Conservation (phyloP, 1,140 invertebrate genomes). For the Diploscapter pachys region DNA sequence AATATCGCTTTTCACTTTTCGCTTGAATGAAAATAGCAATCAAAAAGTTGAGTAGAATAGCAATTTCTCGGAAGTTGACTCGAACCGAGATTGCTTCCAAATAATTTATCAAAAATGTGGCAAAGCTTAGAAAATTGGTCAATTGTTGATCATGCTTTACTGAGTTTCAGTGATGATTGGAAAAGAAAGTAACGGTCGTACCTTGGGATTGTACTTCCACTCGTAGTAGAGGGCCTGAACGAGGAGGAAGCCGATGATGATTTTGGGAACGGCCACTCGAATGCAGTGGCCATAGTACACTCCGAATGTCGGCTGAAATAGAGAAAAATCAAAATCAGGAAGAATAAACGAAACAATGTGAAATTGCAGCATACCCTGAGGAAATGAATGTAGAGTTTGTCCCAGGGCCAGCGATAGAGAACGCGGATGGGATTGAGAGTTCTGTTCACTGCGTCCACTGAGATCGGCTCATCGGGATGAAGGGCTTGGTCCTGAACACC, state of each 20-base stretch:
- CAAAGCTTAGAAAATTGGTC: not conserved
- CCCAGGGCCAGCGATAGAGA: conserved; percentile 53
- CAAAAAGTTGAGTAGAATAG: not conserved
- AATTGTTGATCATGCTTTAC: not conserved
- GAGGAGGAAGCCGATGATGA: conserved; percentile 37
- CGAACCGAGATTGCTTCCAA: conserved; percentile 1
- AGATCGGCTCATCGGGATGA: conserved; percentile 56
- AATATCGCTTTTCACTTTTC: not conserved
- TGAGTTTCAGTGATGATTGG: not conserved
- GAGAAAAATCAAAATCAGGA: too few species aligned
- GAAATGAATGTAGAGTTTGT: conserved; percentile 51
- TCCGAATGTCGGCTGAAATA: conserved; percentile 36
- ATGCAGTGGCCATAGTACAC: conserved; percentile 46
- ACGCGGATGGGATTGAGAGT: conserved; percentile 55
- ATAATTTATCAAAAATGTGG: not conserved
- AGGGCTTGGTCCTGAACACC: conserved; percentile 54
- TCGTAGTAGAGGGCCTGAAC: conserved; percentile 47
- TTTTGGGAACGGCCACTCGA: conserved; percentile 47
- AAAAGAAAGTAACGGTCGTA: conserved; percentile 10
- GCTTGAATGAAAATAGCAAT: not conserved
- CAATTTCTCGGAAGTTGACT: not conserved
- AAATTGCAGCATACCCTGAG: conserved; percentile 49
- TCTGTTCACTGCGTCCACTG: conserved; percentile 53
- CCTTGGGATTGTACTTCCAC: conserved; percentile 51
- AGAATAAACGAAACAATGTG: not conserved